Conservation (phyloP, 2,888 invertebrate species). For the Limnephilus marmoratus region DNA sequence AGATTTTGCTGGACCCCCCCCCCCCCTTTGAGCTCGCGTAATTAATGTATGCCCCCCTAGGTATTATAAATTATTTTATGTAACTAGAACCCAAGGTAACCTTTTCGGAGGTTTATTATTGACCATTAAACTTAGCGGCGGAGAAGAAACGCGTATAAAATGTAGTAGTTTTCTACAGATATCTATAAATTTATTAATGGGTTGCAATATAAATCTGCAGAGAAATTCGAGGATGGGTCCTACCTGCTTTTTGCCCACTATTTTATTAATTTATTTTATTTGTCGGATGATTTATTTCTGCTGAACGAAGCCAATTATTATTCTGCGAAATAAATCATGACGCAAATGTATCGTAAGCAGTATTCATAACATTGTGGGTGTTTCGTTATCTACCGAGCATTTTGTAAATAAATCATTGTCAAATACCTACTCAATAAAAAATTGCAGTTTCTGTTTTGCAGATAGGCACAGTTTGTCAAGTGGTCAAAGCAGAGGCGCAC, state of each 20-base stretch:
- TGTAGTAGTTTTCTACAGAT: too few species aligned
- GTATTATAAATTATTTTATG: too few species aligned
- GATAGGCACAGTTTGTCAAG: not conserved
- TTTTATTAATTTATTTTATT: not conserved
- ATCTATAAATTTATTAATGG: too few species aligned
- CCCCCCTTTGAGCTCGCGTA: too few species aligned
- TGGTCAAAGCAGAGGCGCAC: not conserved
- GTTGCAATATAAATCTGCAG: not conserved
- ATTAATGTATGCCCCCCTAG: too few species aligned
- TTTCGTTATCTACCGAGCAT: not conserved
- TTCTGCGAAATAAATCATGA: not conserved
- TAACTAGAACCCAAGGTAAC: too few species aligned
- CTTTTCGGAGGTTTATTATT: too few species aligned
- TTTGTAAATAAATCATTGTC: not conserved
- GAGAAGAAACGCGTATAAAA: too few species aligned
- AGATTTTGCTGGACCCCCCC: too few species aligned
- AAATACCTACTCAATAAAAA: not conserved
- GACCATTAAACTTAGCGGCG: too few species aligned
- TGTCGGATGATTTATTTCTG: not conserved
- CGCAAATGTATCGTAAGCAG: not conserved
- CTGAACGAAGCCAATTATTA: not conserved
- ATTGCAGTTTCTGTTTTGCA: not conserved
- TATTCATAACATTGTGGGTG: not conserved
- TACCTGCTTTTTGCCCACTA: not conserved
- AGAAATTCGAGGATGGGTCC: not conserved